Evolutionary conservation across 2,113 vertebrate genomes (phyloP).

Genomic region (Acrocephalus arundinaceus): DNA sequence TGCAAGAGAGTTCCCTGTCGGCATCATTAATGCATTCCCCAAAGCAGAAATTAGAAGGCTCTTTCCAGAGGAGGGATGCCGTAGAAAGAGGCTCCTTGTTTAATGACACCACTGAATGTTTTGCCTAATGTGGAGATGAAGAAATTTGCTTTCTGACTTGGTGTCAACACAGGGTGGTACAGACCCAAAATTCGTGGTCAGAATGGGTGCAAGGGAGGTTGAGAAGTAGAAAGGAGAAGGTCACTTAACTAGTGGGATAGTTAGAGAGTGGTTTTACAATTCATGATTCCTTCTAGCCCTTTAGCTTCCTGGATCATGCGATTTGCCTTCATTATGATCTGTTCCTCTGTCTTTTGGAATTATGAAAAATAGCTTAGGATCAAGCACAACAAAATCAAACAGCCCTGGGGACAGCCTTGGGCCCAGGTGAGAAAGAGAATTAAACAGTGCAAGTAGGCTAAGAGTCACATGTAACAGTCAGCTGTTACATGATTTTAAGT

Average conservation of each 20-base stretch:
- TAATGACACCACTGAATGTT: slow-evolving; percentile 8
- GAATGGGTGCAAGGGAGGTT: not conserved
- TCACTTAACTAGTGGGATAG: not conserved
- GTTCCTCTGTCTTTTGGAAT: not conserved
- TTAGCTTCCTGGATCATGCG: not conserved
- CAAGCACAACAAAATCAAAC: not conserved
- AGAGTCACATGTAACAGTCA: not conserved
- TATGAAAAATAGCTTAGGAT: not conserved
- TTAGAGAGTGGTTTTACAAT: not conserved
- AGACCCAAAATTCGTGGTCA: not conserved
- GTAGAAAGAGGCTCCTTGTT: not conserved
- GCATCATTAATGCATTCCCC: slow-evolving; percentile 58
- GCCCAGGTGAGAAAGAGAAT: not conserved
- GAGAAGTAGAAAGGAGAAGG: not conserved
- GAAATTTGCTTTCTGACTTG: not conserved
- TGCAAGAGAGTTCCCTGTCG: slow-evolving; percentile 12
- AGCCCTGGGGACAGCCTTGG: not conserved
- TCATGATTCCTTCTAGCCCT: not conserved
- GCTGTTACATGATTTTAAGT: not conserved
- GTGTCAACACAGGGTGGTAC: not conserved
- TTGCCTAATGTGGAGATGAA: not conserved
- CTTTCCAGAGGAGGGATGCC: not conserved
- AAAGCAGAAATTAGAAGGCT: slow-evolving; percentile 55
- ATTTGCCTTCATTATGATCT: not conserved
- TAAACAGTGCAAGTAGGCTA: not conserved